Conservation (phyloP, 2,888 invertebrate genomes). For the Melinaea marsaeus region DNA sequence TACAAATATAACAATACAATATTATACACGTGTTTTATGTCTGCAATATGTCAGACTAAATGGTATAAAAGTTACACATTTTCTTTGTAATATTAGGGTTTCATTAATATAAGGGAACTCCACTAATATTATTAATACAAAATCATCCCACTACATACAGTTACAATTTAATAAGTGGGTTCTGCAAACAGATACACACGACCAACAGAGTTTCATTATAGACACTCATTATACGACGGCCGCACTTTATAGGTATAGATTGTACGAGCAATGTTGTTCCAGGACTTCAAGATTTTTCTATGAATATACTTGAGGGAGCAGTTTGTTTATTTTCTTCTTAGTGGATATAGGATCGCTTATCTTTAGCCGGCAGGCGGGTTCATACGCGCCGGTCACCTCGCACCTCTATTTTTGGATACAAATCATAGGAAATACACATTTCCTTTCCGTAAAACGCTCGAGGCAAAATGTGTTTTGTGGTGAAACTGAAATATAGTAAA, state of each 20-base stretch:
- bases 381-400: constrained; percentile 25
- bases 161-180: not conserved
- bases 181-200: constrained; percentile 15
- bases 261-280: constrained; percentile 36
- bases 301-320: constrained; percentile 57
- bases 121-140: too few species aligned
- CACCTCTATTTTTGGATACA: too few species aligned
- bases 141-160: too few species aligned
- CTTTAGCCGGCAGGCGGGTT: constrained; percentile 66
- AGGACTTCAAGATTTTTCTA: constrained; percentile 51
- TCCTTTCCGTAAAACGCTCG: constrained; percentile 67
- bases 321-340: constrained; percentile 73
- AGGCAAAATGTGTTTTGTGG: constrained; percentile 63
- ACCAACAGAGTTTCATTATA: constrained; percentile 41
- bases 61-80: too few species aligned
- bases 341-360: constrained; percentile 67
- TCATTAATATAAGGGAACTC: too few species aligned
- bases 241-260: constrained; percentile 29
- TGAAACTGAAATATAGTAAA: constrained; percentile 23
- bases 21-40: constrained; percentile 1
- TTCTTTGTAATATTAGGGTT: too few species aligned
- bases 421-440: constrained; percentile 58
- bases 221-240: constrained; percentile 39
- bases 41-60: not conserved
- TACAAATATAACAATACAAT: not conserved